Percentiles rank a stretch among this genome's conserved stretches.
Evolutionary conservation across 2,888 invertebrate genomes (phyloP).

Genomic region (Leistus spinibarbis): DNA sequence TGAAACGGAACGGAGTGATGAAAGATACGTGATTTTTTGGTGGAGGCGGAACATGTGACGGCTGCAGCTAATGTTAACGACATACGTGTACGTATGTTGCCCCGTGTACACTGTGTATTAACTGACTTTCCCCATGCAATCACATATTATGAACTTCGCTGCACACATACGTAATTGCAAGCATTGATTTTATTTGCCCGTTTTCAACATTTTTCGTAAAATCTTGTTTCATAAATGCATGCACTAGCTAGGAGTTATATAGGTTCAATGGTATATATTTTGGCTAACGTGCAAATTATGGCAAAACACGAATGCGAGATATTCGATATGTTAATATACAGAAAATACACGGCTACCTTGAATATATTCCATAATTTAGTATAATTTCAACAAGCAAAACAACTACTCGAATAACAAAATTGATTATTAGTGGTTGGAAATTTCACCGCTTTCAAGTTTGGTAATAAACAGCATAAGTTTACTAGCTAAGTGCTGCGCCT

Average conservation of each 20-base stretch:
- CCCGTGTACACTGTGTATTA: conserved; percentile 21
- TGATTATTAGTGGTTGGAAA: background rate
- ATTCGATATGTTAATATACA: background rate
- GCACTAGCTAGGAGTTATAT: conserved; percentile 28
- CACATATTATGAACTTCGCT: background rate
- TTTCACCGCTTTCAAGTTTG: background rate
- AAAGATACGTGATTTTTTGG: conserved; percentile 15
- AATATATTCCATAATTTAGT: background rate
- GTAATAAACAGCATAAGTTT: background rate
- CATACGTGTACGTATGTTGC: conserved; percentile 6
- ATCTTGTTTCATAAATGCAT: conserved; percentile 32
- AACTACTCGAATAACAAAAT: background rate
- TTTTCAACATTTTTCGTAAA: background rate
- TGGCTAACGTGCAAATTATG: conserved; percentile 17
- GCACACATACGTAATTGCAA: background rate
- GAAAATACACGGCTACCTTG: background rate
- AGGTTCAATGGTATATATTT: conserved; percentile 14
- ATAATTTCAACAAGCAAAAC: background rate
- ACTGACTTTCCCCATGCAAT: conserved; percentile 30
- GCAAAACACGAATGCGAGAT: conserved; percentile 18
- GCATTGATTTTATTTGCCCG: background rate
- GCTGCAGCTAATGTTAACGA: conserved; percentile 1
- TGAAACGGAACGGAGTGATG: background rate
- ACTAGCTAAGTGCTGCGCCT: background rate
- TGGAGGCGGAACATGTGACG: background rate